These are phyloP conservation scores for Xiphophorus birchmanni DNA, from an alignment of 2,797 vertebrate genomes.

Conservation along the genomic window DNA sequence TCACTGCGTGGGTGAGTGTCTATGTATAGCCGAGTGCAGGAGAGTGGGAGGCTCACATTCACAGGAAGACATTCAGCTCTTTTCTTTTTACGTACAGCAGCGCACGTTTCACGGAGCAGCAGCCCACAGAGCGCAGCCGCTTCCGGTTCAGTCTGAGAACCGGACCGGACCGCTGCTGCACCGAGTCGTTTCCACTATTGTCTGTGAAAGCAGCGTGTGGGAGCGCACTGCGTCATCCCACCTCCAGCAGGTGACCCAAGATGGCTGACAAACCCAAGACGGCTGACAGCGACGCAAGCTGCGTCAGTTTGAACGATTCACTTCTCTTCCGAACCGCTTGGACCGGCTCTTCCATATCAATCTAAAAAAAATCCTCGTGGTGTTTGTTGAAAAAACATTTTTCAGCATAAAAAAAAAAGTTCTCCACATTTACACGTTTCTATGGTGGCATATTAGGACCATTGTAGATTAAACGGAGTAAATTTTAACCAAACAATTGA, in stretches of 20 bases:
- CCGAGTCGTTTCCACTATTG: slow-evolving; percentile 16
- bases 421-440: too few species aligned
- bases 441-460: too few species aligned
- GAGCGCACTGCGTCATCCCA: slow-evolving; percentile 69
- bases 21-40: slow-evolving; percentile 61
- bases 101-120: slow-evolving; percentile 14
- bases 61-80: slow-evolving; percentile 33
- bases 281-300: slow-evolving; percentile 55
- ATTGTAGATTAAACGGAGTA: too few species aligned
- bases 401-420: too few species aligned
- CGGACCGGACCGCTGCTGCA: slow-evolving; percentile 28
- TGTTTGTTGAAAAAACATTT: too few species aligned
- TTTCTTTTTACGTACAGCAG: slow-evolving; percentile 3
- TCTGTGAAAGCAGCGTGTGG: slow-evolving; percentile 62
- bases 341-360: slow-evolving; percentile 27
- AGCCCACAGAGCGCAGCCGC: slow-evolving; percentile 4
- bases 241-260: slow-evolving; percentile 64
- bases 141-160: slow-evolving; percentile 27
- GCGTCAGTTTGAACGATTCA: slow-evolving; percentile 25
- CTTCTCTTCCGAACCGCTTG: neutral
- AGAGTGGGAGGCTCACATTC: slow-evolving; percentile 45
- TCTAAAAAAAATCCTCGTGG: too few species aligned
- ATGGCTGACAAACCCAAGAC: slow-evolving; percentile 63
- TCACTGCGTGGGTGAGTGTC: slow-evolving; percentile 61
- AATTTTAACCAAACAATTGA: too few species aligned